Base-by-base conservation (phyloP, 2,888 invertebrate species). In the Cataglyphis albicans region DNA sequence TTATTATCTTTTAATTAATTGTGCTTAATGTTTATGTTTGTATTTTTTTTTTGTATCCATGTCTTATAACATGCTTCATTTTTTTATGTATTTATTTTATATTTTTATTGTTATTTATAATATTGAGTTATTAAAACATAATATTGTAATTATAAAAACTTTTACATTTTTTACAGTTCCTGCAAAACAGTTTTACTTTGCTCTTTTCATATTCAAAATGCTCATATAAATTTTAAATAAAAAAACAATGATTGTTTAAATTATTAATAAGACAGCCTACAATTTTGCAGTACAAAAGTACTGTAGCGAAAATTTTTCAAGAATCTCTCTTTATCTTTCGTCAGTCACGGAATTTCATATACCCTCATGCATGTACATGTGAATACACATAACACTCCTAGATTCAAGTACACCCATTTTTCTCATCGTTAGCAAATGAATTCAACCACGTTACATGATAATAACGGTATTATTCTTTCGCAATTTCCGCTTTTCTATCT, bases 1-100 rank as follows among this genome's bases (percentile, higher is more conserved):
- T 3, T 9, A 78, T 70, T 78, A 78, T 70, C 7, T 68, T 68
- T 78, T 57, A 57, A 57, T 78, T 68, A 76, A 41, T 12, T 57
- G 4, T 21, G 21, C 64, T 2, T 15, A 7, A 38, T 6, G 18
- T 64, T 75, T 63, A 63, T 10, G 15, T 38, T 21, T 5, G 0
- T 21, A 21, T n/a, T 38, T n/a, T 3, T 25, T 6, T n/a, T 65
- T 25, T 52, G 6, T 1, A 7, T 65, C 6, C 25, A n/a, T n/a
- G 32, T 38, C 52, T 55, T 1, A 0, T 38, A 65, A 76, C 15
- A 38, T 0, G 5, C 52, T 25, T 35, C 0, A 65, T n/a, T 76
- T 75, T 55, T 55, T 32, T 6, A 3, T 9, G 0, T 38, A 25
- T 15, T 73, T 75, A 38, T 18, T 35, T 25, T 1, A 65, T 10